Evolutionary conservation across 2,888 invertebrate genomes (phyloP).

Genomic region (Drosophila buzzatii): DNA sequence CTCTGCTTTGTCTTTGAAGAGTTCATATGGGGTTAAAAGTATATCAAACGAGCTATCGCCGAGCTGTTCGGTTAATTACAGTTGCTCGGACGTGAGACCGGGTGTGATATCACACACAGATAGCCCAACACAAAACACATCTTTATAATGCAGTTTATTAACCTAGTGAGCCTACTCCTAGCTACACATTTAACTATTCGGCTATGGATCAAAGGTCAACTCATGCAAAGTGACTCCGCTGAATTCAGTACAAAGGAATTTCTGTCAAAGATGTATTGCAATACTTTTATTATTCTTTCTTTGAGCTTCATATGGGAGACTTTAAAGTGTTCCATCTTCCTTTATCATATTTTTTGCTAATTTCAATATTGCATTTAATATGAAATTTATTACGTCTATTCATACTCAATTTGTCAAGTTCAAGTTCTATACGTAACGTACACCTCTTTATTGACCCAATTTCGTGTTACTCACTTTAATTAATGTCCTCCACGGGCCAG

Average conservation of each 20-base stretch:
- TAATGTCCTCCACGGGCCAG: neutral
- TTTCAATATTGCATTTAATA: too few relatives aligned
- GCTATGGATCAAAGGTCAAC: conserved; percentile 3
- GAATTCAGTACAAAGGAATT: neutral
- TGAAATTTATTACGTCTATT: too few relatives aligned
- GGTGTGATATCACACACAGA: conserved; percentile 43
- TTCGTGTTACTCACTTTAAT: neutral
- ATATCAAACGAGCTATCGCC: conserved; percentile 46
- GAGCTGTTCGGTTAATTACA: conserved; percentile 62
- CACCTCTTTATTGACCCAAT: neutral
- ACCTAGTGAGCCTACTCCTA: neutral
- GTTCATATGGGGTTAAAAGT: conserved; percentile 74
- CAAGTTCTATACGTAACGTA: neutral
- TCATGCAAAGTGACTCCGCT: conserved; percentile 2
- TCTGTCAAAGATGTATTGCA: neutral
- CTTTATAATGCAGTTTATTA: conserved; percentile 41
- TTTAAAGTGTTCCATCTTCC: too few relatives aligned
- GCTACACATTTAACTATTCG: neutral
- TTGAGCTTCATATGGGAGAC: too few relatives aligned
- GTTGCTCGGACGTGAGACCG: conserved; percentile 37
- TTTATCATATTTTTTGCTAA: neutral
- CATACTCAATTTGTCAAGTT: too few relatives aligned
- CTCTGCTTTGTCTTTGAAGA: conserved; percentile 38
- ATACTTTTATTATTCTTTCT: neutral
- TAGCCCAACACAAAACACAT: conserved; percentile 28